Conservation (phyloP, 2,113 vertebrate genomes). For the Laticauda laticaudata region DNA sequence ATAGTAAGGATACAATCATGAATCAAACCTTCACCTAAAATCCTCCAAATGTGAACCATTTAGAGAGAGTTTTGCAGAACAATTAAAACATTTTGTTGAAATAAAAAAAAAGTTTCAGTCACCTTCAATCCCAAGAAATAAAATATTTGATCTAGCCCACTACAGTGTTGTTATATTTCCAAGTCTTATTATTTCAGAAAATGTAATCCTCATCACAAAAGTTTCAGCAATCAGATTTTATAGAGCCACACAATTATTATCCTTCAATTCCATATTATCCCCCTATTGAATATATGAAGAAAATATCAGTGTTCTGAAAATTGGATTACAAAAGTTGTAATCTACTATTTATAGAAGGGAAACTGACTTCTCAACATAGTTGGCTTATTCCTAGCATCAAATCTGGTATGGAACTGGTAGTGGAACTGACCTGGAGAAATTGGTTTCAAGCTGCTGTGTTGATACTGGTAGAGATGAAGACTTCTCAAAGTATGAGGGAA, state of each 20-base stretch:
- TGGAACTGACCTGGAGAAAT: not conserved
- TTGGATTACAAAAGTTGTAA: no score
- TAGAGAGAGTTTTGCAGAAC: not conserved
- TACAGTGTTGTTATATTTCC: not conserved
- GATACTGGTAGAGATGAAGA: not conserved
- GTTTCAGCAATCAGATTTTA: not conserved
- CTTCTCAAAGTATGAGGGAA: not conserved
- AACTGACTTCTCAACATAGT: not conserved
- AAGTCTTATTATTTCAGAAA: not conserved
- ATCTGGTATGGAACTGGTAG: not conserved
- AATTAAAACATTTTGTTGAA: not conserved
- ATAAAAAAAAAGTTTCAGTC: not conserved
- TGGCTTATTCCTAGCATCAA: not conserved
- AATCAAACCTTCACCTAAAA: not conserved
- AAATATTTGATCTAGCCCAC: not conserved
- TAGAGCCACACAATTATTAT: not conserved
- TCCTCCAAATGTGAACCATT: not conserved
- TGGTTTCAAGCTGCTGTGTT: not conserved
- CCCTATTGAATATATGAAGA: not conserved
- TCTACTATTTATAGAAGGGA: not conserved
- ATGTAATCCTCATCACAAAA: not conserved
- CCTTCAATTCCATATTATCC: not conserved
- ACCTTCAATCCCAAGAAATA: not conserved
- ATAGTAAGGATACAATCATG: not conserved
- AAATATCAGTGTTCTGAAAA: not conserved